Base-by-base conservation (phyloP, 2,113 vertebrate genomes). In the Tonatia bakeri region DNA sequence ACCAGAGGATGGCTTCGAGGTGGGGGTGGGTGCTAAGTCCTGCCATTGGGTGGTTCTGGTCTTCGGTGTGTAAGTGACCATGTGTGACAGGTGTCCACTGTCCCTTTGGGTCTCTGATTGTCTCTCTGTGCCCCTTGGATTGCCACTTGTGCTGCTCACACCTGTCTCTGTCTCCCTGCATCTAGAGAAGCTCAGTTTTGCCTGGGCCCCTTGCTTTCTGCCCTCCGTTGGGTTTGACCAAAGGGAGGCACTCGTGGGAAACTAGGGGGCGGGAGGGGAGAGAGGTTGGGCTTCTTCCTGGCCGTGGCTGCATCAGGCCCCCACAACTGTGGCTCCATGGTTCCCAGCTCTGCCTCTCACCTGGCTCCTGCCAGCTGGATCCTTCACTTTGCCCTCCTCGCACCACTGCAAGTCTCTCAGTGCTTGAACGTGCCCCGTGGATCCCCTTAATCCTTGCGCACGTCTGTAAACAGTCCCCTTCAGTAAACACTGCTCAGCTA, bases 311-410 rank as follows among this genome's bases (percentile, higher is more conserved):
- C 3, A 4, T 54, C 38, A 19, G 73, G 31, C 43, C 47, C 38
- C 26, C 36, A 10, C 7, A 19, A 0, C 45, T n/a, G 0, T 17
- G 10, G 24, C 26, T 24, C n/a, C n/a, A 3, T 26, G 4, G 1
- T 16, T 24, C 64, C 61, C 67, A 24, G 52, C 65, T 22, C 38
- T 10, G 1, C 28, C 17, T 43, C 36, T 76, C 20, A 1, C 70
- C 1, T 2, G 52, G 28, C 24, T 11, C 24, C 36, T 28, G 9
- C 0, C 19, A 40, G 4, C 50, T n/a, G 9, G 36, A 16, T 38
- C 54, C 43, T 59, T 70, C 38, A 33, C 69, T 43, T 64, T 65
- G n/a, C n/a, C 33, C 16, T 54, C 54, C 26, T 65, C 45, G 52
- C n/a, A 24, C 59, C 28, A 2, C 2, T 28, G n/a, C 4, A 17